Percentiles rank a stretch among this genome's conserved stretches.
Conservation (phyloP, 2,113 vertebrate genomes). For the Azemiops feae region DNA sequence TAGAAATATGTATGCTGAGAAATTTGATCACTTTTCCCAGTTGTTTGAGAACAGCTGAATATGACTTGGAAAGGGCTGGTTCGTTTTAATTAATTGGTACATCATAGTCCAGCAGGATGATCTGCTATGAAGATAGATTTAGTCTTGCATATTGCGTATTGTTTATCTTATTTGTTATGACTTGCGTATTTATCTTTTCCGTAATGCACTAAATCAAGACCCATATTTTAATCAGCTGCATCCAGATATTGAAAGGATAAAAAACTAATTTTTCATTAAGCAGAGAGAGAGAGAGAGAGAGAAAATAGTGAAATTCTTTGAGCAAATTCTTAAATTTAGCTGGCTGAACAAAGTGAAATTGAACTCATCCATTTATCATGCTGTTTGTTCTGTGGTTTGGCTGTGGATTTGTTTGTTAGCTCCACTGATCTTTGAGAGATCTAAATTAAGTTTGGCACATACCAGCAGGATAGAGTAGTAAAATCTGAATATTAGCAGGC, state of each 20-base stretch:
- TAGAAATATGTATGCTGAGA: conserved; percentile 28
- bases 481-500: not conserved
- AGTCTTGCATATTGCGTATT: not conserved
- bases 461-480: not conserved
- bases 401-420: not conserved
- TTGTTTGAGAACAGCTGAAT: conserved; percentile 28
- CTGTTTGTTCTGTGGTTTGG: not conserved
- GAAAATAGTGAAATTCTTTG: conserved; percentile 6
- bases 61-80: conserved; percentile 1
- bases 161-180: not conserved
- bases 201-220: conserved; percentile 17
- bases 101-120: not conserved
- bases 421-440: not conserved
- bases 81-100: conserved; percentile 26
- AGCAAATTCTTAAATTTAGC: conserved; percentile 14
- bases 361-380: not conserved
- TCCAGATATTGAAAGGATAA: conserved; percentile 17
- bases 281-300: not conserved
- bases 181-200: not conserved
- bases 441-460: not conserved
- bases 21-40: conserved; percentile 28
- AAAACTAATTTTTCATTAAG: conserved; percentile 15
- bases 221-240: conserved; percentile 11
- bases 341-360: not conserved
- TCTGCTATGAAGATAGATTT: not conserved